Evolutionary conservation across 2,888 invertebrate genomes (phyloP).

Genomic region (Salpingus planirostris): DNA sequence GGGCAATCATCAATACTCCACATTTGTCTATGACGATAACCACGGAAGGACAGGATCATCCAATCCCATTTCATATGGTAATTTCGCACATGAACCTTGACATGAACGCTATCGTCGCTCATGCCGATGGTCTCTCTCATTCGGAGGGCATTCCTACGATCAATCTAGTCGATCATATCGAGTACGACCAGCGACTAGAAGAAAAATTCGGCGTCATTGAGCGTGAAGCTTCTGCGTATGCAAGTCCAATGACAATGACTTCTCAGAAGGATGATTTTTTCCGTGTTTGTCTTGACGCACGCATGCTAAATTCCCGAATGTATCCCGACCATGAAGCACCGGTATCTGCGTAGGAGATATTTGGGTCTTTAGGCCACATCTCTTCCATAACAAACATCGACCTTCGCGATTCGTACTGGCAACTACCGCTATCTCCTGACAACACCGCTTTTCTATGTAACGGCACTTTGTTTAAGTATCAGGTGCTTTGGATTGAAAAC

Average conservation of each 20-base stretch:
- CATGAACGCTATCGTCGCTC: not conserved
- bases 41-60: no score
- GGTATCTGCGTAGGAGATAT: conserved; percentile 14
- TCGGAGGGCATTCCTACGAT: not conserved
- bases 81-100: no score
- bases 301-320: no score
- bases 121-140: not conserved
- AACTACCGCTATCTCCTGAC: conserved; percentile 13
- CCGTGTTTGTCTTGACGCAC: no score
- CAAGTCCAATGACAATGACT: no score
- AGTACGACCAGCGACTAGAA: not conserved
- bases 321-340: no score
- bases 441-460: conserved; percentile 17
- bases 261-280: no score
- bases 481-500: conserved; percentile 26
- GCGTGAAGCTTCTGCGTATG: no score
- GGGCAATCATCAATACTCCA: no score
- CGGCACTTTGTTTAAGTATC: conserved; percentile 21
- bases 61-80: no score
- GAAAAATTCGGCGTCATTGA: conserved; percentile 10
- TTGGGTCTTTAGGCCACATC: conserved; percentile 5
- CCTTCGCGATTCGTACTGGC: conserved; percentile 18
- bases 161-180: not conserved
- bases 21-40: no score
- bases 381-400: conserved; percentile 13